These are phyloP conservation scores for Maccullochella peelii DNA, from an alignment of 2,113 vertebrate genomes.

Conservation along the genomic window DNA sequence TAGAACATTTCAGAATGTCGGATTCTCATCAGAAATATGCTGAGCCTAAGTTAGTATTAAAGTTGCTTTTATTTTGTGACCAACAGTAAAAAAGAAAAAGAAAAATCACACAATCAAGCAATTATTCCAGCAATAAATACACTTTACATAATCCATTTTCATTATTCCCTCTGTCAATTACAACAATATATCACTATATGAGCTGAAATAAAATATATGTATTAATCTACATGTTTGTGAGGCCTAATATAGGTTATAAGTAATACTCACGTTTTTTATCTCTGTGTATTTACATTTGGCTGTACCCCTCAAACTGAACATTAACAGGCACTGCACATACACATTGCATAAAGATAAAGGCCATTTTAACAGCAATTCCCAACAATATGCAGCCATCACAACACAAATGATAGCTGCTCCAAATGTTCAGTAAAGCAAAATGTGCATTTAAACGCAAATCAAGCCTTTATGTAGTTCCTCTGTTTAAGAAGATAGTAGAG, in stretches of 20 bases:
- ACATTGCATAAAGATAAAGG: too few relatives aligned
- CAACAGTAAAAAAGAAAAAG: not conserved
- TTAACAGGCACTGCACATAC: not conserved
- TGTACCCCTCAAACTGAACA: not conserved
- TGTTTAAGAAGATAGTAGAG: not conserved
- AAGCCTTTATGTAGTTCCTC: too few relatives aligned
- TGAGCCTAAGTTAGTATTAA: not conserved
- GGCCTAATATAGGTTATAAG: not conserved
- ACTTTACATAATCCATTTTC: not conserved
- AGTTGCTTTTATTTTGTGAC: not conserved
- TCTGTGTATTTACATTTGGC: not conserved
- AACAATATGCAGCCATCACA: too few relatives aligned
- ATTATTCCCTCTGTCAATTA: not conserved
- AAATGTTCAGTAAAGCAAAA: not conserved
- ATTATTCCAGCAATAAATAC: not conserved
- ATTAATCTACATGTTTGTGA: not conserved
- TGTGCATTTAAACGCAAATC: not conserved
- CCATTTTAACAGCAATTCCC: too few relatives aligned
- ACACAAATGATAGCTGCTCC: too few relatives aligned
- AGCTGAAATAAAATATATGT: not conserved
- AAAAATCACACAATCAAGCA: not conserved
- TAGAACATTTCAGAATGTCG: not conserved
- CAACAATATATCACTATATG: not conserved
- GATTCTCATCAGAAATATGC: not conserved
- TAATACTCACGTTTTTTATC: not conserved